Evolutionary conservation across 2,888 invertebrate genomes (phyloP), one percentile per base, ranked within the genome.

Genomic region (Pycnomerus fuliginosus): DNA sequence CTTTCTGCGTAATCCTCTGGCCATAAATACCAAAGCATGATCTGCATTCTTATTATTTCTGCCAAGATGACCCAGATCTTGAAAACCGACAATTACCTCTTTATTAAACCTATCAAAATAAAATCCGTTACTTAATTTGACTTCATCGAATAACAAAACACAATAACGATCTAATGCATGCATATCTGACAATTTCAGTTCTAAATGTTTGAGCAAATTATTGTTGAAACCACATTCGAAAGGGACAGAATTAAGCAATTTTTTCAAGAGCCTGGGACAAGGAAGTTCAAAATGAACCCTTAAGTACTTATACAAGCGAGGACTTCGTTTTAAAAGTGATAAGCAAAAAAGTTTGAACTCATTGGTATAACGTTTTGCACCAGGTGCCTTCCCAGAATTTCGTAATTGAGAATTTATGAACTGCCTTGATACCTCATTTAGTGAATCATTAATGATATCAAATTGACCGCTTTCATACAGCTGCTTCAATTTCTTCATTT

Each of bases 261-360:
- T 28, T 15, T 12, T 16, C n/a, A 50, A 30, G 8, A 44, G 39
- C 14, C 44, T 28, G 3, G 33, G 17, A 4, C 35, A 31, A 7
- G 48, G 41, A 13, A 50, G 35, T 2, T 39, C 12, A 16, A 44
- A 32, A 17, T 31, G 13, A 10, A 39, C 37, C n/a, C 45, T 36
- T 10, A 32, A 16, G 11, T 32, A 32, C 20, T 13, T n/a, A 11
- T 32, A 32, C 4, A 41, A 37, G 13, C 33, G 29, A 3, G 47
- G 50, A 22, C 47, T 44, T 16, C 52, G 10, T 22, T 52, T 52
- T n/a, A 47, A 52, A 5, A 52, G 23, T 1, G 47, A 37, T 1
- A 44, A 16, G 1, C 41, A 46, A n/a, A 47, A 36, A 8, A 41
- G 8, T 31, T 41, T 52, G 2, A 32, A 10, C 8, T 32, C 7